Evolutionary conservation across 2,797 vertebrate species (phyloP).

Genomic region (Pangasius djambal): DNA sequence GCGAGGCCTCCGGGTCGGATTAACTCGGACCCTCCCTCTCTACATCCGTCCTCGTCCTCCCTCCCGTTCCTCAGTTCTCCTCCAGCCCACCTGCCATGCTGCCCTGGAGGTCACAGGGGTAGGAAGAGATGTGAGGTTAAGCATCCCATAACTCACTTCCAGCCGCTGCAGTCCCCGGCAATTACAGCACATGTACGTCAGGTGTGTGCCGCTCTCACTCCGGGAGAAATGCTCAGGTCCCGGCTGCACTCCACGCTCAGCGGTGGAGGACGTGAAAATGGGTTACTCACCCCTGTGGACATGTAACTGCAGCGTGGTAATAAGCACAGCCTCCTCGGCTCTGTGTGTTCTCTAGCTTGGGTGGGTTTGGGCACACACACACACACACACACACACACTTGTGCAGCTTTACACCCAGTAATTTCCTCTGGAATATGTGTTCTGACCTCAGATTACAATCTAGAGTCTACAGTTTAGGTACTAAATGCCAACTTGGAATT

Average conservation of each 20-base stretch:
- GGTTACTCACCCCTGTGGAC: slow-evolving; percentile 28
- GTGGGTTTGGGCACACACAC: slow-evolving; percentile 19
- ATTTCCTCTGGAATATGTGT: slow-evolving; percentile 29
- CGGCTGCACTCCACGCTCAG: slow-evolving; percentile 1
- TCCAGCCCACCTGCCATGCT: slow-evolving; percentile 61
- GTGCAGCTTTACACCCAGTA: slow-evolving; percentile 26
- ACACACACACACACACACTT: slow-evolving; percentile 24
- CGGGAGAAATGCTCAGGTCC: slow-evolving; percentile 6
- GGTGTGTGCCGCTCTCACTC: slow-evolving; percentile 23
- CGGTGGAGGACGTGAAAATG: slow-evolving; percentile 8
- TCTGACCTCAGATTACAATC: slow-evolving; percentile 33
- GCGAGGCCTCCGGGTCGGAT: slow-evolving; percentile 16
- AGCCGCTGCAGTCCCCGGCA: slow-evolving; percentile 62
- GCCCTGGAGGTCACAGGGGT: slow-evolving; percentile 56
- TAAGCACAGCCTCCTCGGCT: slow-evolving; percentile 23
- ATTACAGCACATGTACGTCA: slow-evolving; percentile 60
- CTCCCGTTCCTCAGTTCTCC: slow-evolving; percentile 44
- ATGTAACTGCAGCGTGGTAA: slow-evolving; percentile 28
- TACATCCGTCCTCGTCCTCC: slow-evolving; percentile 7
- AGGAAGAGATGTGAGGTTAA: slow-evolving; percentile 61
- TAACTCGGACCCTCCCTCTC: background rate
- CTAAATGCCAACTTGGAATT: background rate
- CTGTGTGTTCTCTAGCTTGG: background rate
- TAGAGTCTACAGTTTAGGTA: background rate
- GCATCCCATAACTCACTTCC: slow-evolving; percentile 64